phyloP scores from a whole-genome alignment of 2,888 invertebrate genomes.

The Rotaria macrura region DNA sequence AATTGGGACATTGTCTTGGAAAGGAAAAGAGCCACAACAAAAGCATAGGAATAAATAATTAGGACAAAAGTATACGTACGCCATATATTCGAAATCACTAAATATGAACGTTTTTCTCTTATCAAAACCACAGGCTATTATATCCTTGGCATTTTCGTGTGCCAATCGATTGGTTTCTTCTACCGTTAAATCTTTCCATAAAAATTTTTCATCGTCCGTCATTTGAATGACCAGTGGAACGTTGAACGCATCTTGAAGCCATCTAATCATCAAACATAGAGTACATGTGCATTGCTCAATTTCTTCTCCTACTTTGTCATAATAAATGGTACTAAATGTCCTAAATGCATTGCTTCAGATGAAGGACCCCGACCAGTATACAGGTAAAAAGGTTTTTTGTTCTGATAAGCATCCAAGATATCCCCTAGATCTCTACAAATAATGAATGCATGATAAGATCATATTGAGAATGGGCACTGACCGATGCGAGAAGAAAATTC shows the following conservation, averaged over 20 bases:
- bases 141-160: constrained; percentile 86
- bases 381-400: constrained; percentile 83
- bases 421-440: constrained; percentile 63
- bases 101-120: constrained; percentile 89
- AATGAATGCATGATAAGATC: too few species aligned
- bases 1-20: constrained; percentile 28
- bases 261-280: constrained; percentile 54
- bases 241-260: constrained; percentile 89
- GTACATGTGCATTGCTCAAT: too few species aligned
- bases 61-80: constrained; percentile 56
- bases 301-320: constrained; percentile 66
- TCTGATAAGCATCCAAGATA: constrained; percentile 72
- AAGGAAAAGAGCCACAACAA: not conserved
- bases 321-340: constrained; percentile 90
- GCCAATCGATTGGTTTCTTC: constrained; percentile 75
- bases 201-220: constrained; percentile 92
- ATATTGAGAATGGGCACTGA: constrained; percentile 35
- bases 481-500: constrained; percentile 93
- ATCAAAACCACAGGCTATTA: constrained; percentile 90
- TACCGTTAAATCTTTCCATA: constrained; percentile 85
- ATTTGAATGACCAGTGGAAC: constrained; percentile 88
- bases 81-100: constrained; percentile 81
- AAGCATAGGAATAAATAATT: constrained; percentile 40
- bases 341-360: constrained; percentile 84
- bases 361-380: constrained; percentile 96